Base-by-base conservation (phyloP, 2,797 vertebrate species). In the Steatocranus sp. region DNA sequence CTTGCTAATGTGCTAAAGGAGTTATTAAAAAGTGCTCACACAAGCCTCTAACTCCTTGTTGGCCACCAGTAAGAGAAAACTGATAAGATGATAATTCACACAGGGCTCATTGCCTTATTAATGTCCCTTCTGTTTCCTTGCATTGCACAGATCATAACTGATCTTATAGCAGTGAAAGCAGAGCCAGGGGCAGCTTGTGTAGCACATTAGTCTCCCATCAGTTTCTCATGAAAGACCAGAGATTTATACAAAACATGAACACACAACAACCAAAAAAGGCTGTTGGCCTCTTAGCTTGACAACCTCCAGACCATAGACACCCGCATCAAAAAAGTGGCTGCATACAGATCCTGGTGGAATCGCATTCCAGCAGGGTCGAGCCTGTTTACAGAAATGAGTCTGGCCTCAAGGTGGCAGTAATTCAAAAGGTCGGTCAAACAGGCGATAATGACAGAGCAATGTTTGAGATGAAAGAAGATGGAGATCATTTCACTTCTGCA, bases 241-340 rank as follows among this genome's bases (percentile, higher is more conserved):
- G n/a, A 66, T 66, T 66, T 66, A 23, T 23, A 23, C n/a, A 66
- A 66, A 38, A 38, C 0, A 9, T 38, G n/a, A 66, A 38, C 10
- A 0, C 61, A 41, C 61, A 41, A 0, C 1, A 0, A 36, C 58
- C 11, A 8, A 36, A 30, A 56, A 30, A 18, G 53, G 5, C 15
- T 30, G 53, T 30, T 56, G 5, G 17, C 61, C 0, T 66, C 34
- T 66, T 23, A 1, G 61, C 34, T 66, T 38, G 7, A 66, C 11
- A 38, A 23, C n/a, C 11, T 66, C 61, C 34, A 12, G 7, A 9
- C 34, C 11, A 66, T 14, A 38, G 34, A 66, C 6, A 11, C 38
- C 4, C 0, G 1, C 66, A 46, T 27, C 14, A 7, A 43, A 58
- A 7, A 4, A 43, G 38, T 43, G 38, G 8, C 63, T 0, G 14